Base-by-base conservation (phyloP, 2,888 invertebrate genomes). In the Aleiodes testaceus region DNA sequence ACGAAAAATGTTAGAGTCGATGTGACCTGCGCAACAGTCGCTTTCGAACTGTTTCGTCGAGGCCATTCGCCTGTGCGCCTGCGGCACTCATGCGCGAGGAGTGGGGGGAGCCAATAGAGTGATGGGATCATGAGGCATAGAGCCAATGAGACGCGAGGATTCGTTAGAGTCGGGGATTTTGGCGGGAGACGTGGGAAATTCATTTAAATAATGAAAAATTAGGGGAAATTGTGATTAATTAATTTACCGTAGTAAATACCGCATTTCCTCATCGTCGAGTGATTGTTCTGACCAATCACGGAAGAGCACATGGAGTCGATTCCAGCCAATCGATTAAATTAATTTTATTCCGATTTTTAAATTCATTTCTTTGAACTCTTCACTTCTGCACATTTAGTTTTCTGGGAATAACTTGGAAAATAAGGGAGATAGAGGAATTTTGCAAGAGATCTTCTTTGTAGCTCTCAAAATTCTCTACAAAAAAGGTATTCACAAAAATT, bases 221-320 rank as follows among this genome's bases (percentile, higher is more conserved):
- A 22, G 4, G 22, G 22, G 22, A 22, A 22, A 22, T 22, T 3
- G 4, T 22, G 22, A 22, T 2, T 22, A 22, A 22, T 22, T 22
- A 4, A 22, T 80, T 26, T 83, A 82, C 81, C 81, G 69, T 81
- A 77, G 20, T 79, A 74, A 45, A 81, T 55, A 72, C 80, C 74
- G 70, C 80, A 82, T 66, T 76, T 78, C 71, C 70, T 75, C 80
- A 82, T 81, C 50, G 70, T 69, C 5, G 59, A 55, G 66, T 49
- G 36, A 14, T 49, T 66, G 45, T 6, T 52, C 9, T 52, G 11
- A 1, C 7, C 52, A 12, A 12, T 11, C 11, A 12, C 20, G 1
- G 52, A 52, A 22, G 22, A 12, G 16, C 52, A 16, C 52, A 52
- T 52, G 20, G 36, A 36, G 16, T n/a, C n/a, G n/a, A n/a, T n/a